A percentile compares a stretch with the other conserved stretches of the same genome.
Conservation (phyloP, 2,888 invertebrate genomes). For the Acanthococcus lagerstroemiae region DNA sequence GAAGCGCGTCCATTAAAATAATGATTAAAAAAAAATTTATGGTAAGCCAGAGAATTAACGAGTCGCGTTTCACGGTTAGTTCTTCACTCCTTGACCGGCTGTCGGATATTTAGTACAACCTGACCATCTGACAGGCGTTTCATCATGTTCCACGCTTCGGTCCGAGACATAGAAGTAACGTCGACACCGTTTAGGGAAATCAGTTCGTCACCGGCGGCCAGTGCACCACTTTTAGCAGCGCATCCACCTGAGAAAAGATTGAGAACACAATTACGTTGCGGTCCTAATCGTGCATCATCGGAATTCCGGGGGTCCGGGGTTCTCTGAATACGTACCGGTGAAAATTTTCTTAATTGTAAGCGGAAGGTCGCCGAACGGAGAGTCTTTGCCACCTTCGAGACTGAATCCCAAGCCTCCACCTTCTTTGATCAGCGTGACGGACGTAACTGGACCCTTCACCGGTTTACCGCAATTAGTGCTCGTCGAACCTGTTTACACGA, state of each 20-base stretch:
- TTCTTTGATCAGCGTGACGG: conserved; percentile 54
- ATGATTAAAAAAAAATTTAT: background rate
- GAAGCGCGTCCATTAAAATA: background rate
- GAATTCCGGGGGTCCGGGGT: too few species aligned
- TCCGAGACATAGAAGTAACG: conserved; percentile 74
- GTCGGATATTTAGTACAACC: conserved; percentile 53
- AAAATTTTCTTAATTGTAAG: conserved; percentile 86
- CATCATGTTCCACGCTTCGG: conserved; percentile 88
- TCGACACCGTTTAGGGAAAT: conserved; percentile 70
- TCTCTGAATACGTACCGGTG: conserved; percentile 71
- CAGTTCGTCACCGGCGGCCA: conserved; percentile 79
- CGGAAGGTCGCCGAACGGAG: conserved; percentile 78
- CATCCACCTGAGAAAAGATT: conserved; percentile 59
- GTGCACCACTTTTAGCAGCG: conserved; percentile 73
- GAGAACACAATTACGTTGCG: too few species aligned
- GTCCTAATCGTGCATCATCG: too few species aligned
- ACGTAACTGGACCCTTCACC: conserved; percentile 44
- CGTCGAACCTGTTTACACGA: conserved; percentile 13
- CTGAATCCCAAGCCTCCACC: conserved; percentile 89
- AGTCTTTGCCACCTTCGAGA: conserved; percentile 85
- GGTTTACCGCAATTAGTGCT: conserved; percentile 10
- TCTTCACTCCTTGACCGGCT: background rate
- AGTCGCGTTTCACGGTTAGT: background rate
- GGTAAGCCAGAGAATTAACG: background rate
- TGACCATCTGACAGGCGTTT: conserved; percentile 80